Percentiles rank a stretch among this genome's conserved stretches.
phyloP scores from a whole-genome alignment of 2,888 invertebrate genomes.

The Yponomeuta plumbellus region DNA sequence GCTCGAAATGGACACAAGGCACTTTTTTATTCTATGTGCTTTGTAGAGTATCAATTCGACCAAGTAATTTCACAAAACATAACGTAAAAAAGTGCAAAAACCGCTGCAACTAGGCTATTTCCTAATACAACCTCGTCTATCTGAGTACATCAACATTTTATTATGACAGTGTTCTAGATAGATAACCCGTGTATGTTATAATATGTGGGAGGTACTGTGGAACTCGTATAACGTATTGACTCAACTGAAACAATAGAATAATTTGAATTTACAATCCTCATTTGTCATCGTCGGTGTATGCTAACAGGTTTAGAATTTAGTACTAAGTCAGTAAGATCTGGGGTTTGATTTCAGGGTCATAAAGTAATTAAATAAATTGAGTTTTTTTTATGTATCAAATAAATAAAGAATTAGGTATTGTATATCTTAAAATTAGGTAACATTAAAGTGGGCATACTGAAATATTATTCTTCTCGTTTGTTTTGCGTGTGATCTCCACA shows the following conservation, averaged over 20 bases:
- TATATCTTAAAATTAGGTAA: too few relatives aligned
- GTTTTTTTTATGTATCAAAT: too few relatives aligned
- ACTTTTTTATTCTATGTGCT: too few relatives aligned
- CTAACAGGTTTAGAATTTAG: not conserved
- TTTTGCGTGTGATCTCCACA: too few relatives aligned
- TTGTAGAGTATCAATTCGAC: too few relatives aligned
- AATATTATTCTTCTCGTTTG: too few relatives aligned
- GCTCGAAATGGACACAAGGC: too few relatives aligned
- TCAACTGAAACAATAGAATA: constrained; percentile 25
- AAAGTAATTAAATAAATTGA: too few relatives aligned
- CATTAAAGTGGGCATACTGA: too few relatives aligned
- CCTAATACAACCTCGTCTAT: not conserved
- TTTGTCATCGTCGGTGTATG: constrained; percentile 22
- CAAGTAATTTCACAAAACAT: not conserved
- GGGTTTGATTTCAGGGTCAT: not conserved
- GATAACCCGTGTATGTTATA: constrained; percentile 9
- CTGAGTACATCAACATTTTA: constrained; percentile 10
- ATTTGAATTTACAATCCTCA: constrained; percentile 27
- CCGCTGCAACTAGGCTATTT: not conserved
- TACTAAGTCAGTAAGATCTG: not conserved
- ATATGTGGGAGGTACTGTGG: not conserved
- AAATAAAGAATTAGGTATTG: too few relatives aligned
- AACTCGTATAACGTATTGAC: constrained; percentile 1
- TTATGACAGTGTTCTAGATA: constrained; percentile 11
- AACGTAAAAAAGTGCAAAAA: not conserved